phyloP scores from a whole-genome alignment of 2,113 vertebrate species.

The Pyrgilauda ruficollis region DNA sequence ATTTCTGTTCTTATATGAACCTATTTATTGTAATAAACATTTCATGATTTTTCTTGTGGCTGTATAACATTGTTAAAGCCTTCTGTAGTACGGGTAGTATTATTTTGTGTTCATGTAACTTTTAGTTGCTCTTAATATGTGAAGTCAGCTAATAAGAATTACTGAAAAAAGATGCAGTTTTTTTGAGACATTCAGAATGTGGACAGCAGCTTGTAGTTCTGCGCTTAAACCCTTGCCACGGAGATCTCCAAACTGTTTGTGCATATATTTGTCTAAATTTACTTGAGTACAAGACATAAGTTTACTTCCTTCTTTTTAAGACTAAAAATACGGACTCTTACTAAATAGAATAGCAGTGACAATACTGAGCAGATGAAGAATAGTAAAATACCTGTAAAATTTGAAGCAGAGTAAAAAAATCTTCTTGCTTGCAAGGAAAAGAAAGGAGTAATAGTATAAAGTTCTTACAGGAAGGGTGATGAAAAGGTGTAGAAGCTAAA shows the following conservation, averaged over 20 bases:
- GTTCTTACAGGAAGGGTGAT: not conserved
- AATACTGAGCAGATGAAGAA: not conserved
- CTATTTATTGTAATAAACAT: not conserved
- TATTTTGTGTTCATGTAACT: not conserved
- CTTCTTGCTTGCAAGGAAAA: not conserved
- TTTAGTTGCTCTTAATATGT: not conserved
- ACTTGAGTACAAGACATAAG: accelerated
- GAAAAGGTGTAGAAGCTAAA: not conserved
- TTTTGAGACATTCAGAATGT: not conserved
- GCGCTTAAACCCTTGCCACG: not conserved
- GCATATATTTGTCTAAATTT: not conserved
- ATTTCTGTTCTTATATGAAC: not conserved
- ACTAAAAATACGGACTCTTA: not conserved
- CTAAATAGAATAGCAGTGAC: not conserved
- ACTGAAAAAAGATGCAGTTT: not conserved
- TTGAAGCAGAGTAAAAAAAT: not conserved
- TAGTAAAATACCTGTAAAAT: not conserved
- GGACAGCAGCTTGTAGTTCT: not conserved
- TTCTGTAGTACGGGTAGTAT: not conserved
- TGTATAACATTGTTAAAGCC: not conserved
- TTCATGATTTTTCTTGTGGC: not conserved
- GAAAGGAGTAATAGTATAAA: not conserved
- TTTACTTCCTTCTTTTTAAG: not conserved
- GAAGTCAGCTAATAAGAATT: not conserved
- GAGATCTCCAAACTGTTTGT: not conserved